Conservation (phyloP, 2,113 vertebrate genomes). For the Eretmochelys imbricata region DNA sequence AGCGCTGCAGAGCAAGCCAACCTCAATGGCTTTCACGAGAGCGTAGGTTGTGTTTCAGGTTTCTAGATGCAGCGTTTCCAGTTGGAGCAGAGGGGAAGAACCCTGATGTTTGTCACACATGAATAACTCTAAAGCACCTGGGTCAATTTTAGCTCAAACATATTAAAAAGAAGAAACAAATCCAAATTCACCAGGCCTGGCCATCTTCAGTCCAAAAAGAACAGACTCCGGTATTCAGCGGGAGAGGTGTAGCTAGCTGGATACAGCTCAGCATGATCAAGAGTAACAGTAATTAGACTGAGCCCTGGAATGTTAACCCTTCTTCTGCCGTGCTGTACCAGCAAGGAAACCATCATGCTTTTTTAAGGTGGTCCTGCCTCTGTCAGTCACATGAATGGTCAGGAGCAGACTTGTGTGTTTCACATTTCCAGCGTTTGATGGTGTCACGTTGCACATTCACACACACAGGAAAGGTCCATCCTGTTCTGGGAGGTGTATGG, state of each 20-base stretch:
- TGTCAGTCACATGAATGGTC: background rate
- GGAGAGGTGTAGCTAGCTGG: background rate
- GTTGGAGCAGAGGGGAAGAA: background rate
- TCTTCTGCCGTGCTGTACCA: background rate
- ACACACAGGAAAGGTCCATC: background rate
- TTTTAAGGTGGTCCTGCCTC: background rate
- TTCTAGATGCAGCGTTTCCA: background rate
- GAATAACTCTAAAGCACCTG: background rate
- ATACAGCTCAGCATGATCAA: background rate
- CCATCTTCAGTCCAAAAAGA: background rate
- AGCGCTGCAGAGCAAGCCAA: background rate
- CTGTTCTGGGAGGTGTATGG: background rate
- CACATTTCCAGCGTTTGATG: background rate
- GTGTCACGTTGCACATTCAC: background rate
- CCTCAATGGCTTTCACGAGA: background rate
- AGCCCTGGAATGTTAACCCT: background rate
- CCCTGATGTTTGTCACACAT: accelerated
- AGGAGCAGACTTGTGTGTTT: background rate
- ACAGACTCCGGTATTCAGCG: background rate
- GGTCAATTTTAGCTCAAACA: background rate
- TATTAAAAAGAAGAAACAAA: background rate
- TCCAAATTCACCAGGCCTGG: background rate
- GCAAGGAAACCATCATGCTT: background rate
- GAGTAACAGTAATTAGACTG: background rate
- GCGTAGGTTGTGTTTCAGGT: background rate